Conservation (phyloP, 2,113 vertebrate species). For the Clarias magur region DNA sequence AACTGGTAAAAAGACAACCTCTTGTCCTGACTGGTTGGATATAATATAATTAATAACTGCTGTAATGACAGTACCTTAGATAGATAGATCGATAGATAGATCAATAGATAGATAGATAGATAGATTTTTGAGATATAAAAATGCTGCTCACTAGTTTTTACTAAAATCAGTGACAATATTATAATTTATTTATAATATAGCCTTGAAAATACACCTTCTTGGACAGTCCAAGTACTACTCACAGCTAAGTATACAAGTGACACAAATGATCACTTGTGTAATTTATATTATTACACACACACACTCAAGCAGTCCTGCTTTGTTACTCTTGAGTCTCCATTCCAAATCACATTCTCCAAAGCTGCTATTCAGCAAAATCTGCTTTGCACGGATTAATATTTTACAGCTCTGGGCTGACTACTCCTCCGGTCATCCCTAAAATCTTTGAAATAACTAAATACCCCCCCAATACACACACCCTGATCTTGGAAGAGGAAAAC, state of each 20-base stretch:
- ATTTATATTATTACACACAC: constrained; percentile 7
- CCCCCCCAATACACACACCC: not conserved
- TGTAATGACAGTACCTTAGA: not conserved
- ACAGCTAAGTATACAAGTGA: not conserved
- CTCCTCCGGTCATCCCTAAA: constrained; percentile 33
- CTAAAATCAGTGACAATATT: no score
- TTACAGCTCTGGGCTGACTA: constrained; percentile 1
- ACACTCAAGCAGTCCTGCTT: constrained; percentile 12
- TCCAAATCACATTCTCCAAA: constrained; percentile 27
- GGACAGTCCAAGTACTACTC: not conserved
- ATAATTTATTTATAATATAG: no score
- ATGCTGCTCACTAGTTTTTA: not conserved
- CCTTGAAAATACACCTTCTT: no score
- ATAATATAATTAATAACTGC: not conserved
- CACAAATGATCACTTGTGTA: not conserved
- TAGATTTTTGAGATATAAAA: not conserved
- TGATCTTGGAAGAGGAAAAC: constrained; percentile 20
- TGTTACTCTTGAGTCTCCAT: constrained; percentile 37
- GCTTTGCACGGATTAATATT: constrained; percentile 41
- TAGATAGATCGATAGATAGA: no score
- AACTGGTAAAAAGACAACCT: not conserved
- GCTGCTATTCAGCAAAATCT: constrained; percentile 45
- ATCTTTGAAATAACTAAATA: constrained; percentile 18
- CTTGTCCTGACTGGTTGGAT: constrained; percentile 6
- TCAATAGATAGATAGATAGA: not conserved